These are phyloP conservation scores for Scrobipalpa atriplicella DNA, from an alignment of 2,888 invertebrate species.

Conservation along the genomic window DNA sequence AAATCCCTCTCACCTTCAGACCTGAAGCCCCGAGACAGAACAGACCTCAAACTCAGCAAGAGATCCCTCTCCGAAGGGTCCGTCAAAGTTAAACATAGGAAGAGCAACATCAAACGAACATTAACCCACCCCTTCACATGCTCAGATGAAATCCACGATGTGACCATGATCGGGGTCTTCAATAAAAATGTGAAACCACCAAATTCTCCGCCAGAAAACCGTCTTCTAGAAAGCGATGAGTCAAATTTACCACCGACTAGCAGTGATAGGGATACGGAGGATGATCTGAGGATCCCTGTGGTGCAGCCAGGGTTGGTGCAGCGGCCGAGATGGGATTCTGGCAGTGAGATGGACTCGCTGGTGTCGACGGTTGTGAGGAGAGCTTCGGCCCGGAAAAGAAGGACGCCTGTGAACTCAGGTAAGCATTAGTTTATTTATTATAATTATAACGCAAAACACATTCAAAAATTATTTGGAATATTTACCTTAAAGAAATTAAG, in stretches of 20 bases:
- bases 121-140: constrained; percentile 76
- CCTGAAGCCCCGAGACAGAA: constrained; percentile 67
- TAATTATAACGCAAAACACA: no score
- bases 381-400: constrained; percentile 84
- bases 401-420: constrained; percentile 78
- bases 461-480: no score
- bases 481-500: no score
- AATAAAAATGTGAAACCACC: constrained; percentile 54
- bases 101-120: constrained; percentile 76
- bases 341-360: constrained; percentile 82
- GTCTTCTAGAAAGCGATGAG: constrained; percentile 69
- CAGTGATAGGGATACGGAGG: constrained; percentile 79
- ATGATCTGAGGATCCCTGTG: constrained; percentile 64
- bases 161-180: constrained; percentile 62
- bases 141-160: constrained; percentile 63
- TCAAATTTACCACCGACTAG: constrained; percentile 76
- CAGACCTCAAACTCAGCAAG: constrained; percentile 66
- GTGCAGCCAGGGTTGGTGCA: constrained; percentile 56
- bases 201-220: neutral
- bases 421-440: constrained; percentile 38
- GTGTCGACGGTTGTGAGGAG: constrained; percentile 85
- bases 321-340: constrained; percentile 75
- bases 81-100: constrained; percentile 76
- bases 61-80: constrained; percentile 76
- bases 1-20: constrained; percentile 79